A percentile compares a stretch with the other conserved stretches of the same genome.
phyloP scores from a whole-genome alignment of 2,888 invertebrate species.

The Philopedon plagiatum region DNA sequence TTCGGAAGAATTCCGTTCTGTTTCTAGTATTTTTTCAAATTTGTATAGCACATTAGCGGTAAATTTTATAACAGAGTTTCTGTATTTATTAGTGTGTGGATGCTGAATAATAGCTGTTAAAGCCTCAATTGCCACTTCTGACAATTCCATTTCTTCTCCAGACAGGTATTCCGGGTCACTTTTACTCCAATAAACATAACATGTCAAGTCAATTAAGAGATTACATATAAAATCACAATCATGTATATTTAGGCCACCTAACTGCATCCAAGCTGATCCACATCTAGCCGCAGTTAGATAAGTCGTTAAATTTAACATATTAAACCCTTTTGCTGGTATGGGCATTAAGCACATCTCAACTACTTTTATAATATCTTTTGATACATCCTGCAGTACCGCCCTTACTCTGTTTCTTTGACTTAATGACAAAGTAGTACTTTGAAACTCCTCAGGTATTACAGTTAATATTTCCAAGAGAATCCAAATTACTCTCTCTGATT shows the following conservation, averaged over 20 bases:
- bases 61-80: constrained; percentile 70
- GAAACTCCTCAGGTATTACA: constrained; percentile 87
- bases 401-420: constrained; percentile 67
- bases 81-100: constrained; percentile 75
- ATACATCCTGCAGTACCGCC: constrained; percentile 67
- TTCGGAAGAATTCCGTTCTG: constrained; percentile 66
- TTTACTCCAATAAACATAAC: constrained; percentile 68
- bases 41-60: constrained; percentile 74
- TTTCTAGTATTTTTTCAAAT: constrained; percentile 71
- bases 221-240: constrained; percentile 64
- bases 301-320: constrained; percentile 69
- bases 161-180: constrained; percentile 70
- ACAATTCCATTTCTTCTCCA: constrained; percentile 72
- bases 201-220: constrained; percentile 66
- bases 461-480: constrained; percentile 87
- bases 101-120: constrained; percentile 74
- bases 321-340: constrained; percentile 63
- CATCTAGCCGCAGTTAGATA: constrained; percentile 73
- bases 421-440: constrained; percentile 67
- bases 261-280: constrained; percentile 76
- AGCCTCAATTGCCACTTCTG: constrained; percentile 76
- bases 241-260: constrained; percentile 69
- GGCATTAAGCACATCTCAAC: constrained; percentile 67
- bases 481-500: constrained; percentile 75
- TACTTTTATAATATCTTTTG: constrained; percentile 68